Conservation (phyloP, 2,113 vertebrate genomes). For the Platichthys flesus region DNA sequence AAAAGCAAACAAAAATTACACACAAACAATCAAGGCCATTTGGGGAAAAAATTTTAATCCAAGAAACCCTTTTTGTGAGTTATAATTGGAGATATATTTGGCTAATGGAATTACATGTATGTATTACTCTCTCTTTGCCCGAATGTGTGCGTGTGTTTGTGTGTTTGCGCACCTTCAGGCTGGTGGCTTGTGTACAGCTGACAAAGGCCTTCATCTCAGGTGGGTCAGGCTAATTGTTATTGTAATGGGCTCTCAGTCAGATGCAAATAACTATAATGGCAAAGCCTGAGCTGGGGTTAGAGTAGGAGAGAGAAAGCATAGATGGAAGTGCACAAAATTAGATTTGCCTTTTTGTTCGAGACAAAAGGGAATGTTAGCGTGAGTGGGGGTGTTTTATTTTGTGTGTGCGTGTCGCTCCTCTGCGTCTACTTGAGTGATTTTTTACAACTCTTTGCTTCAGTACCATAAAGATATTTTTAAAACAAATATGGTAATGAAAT, state of each 20-base stretch:
- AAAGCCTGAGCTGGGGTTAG: slow-evolving; percentile 61
- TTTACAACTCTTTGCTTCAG: slow-evolving; percentile 52
- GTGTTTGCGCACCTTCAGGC: slow-evolving; percentile 48
- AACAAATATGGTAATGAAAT: slow-evolving; percentile 7
- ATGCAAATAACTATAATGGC: slow-evolving; percentile 85
- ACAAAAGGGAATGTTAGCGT: slow-evolving; percentile 57
- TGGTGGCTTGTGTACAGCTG: slow-evolving; percentile 60
- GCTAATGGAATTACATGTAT: slow-evolving; percentile 65
- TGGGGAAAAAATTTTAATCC: slow-evolving; percentile 22
- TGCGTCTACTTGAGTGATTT: slow-evolving; percentile 23
- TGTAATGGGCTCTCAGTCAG: slow-evolving; percentile 84
- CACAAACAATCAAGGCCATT: slow-evolving; percentile 11
- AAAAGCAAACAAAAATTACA: background rate
- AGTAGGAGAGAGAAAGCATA: slow-evolving; percentile 18
- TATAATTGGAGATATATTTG: slow-evolving; percentile 48
- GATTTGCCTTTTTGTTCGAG: slow-evolving; percentile 73
- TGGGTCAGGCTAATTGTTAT: slow-evolving; percentile 86
- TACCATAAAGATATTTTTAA: slow-evolving; percentile 9
- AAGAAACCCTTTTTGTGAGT: slow-evolving; percentile 55
- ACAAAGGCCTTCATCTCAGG: slow-evolving; percentile 75
- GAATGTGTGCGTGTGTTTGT: slow-evolving; percentile 3
- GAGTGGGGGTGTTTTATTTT: slow-evolving; percentile 3
- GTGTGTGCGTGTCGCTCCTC: slow-evolving; percentile 35
- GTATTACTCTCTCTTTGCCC: slow-evolving; percentile 27
- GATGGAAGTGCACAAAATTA: slow-evolving; percentile 73